Evolutionary conservation across 2,888 invertebrate genomes (phyloP).

Genomic region (Ypsolopha sequella): DNA sequence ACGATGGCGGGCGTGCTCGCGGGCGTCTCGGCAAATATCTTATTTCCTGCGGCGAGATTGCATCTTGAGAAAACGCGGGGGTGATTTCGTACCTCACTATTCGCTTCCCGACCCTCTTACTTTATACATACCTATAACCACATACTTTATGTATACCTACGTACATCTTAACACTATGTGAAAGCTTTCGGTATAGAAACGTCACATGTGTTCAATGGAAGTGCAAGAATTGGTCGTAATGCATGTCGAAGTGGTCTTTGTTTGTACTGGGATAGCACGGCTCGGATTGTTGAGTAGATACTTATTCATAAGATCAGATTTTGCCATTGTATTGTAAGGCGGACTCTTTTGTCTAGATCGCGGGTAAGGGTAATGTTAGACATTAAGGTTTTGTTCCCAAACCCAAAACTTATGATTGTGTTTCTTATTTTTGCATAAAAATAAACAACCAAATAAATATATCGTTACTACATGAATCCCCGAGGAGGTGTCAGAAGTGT

Average conservation of each 20-base stretch:
- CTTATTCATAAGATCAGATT: too few species aligned
- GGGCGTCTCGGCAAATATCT: conserved; percentile 72
- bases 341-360: too few species aligned
- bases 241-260: too few species aligned
- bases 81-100: conserved; percentile 59
- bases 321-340: too few species aligned
- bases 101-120: conserved; percentile 44
- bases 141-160: neutral
- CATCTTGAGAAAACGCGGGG: conserved; percentile 71
- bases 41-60: conserved; percentile 72
- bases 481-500: too few species aligned
- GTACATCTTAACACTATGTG: neutral
- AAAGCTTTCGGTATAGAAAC: neutral
- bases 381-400: too few species aligned
- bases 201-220: neutral
- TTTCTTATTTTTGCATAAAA: too few species aligned
- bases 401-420: too few species aligned
- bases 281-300: neutral
- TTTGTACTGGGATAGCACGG: neutral
- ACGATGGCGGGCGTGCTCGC: conserved; percentile 65
- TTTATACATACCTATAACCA: conserved; percentile 4
- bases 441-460: too few species aligned
- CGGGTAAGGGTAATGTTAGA: too few species aligned
- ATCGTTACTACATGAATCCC: too few species aligned
- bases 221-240: too few species aligned